Percentiles rank a stretch among this genome's conserved stretches.
Conservation (phyloP, 1,140 invertebrate genomes). For the Ptiloglossa arizonensis region DNA sequence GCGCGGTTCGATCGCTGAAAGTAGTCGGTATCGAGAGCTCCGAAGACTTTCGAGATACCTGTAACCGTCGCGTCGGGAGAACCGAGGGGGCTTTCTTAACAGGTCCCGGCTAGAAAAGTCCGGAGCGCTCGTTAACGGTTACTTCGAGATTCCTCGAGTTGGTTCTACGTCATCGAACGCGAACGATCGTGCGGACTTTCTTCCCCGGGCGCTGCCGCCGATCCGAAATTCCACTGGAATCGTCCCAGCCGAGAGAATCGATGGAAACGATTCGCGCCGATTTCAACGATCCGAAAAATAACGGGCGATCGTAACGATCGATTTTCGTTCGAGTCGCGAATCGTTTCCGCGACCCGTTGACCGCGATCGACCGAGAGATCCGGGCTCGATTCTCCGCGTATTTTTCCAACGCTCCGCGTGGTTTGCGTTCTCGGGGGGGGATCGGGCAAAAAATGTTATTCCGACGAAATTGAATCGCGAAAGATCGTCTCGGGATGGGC, state of each 20-base stretch:
- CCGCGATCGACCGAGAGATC: too few species aligned
- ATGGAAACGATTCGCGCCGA: too few species aligned
- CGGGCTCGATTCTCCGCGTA: too few species aligned
- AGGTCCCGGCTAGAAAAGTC: background rate
- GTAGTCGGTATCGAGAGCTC: background rate
- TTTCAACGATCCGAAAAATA: too few species aligned
- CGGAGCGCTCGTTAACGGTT: conserved; percentile 15
- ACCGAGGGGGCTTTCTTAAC: background rate
- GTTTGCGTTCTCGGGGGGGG: too few species aligned
- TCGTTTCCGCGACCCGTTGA: too few species aligned
- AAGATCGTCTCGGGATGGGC: background rate
- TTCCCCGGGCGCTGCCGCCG: background rate
- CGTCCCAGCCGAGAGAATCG: too few species aligned
- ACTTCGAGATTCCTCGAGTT: background rate
- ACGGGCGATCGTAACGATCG: too few species aligned
- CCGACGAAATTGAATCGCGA: too few species aligned
- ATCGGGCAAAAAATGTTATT: too few species aligned
- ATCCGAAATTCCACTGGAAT: background rate
- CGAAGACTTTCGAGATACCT: background rate
- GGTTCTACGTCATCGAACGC: conserved; percentile 9
- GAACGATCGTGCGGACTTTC: conserved; percentile 30
- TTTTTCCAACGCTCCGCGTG: background rate
- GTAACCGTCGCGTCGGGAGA: background rate
- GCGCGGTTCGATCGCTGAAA: background rate
- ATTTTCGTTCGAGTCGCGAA: too few species aligned